These are phyloP conservation scores for Xerus rutilus DNA, from an alignment of 2,797 vertebrate species.

Conservation along the genomic window DNA sequence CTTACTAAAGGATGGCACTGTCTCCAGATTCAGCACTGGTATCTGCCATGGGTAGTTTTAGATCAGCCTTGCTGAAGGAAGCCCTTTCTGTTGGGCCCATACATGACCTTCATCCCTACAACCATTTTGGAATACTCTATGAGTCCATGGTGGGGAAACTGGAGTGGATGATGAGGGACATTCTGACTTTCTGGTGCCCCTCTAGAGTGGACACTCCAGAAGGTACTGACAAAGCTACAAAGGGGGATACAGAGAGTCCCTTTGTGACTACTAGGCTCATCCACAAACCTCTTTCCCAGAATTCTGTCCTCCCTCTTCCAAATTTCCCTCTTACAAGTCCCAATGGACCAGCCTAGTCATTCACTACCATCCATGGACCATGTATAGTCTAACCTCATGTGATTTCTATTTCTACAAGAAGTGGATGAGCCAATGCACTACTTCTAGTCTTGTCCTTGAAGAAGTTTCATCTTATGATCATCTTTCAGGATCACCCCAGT, in stretches of 20 bases:
- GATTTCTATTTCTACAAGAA: not conserved
- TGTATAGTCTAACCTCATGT: not conserved
- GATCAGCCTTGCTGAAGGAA: too few species aligned
- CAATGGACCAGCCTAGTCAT: not conserved
- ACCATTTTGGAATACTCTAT: not conserved
- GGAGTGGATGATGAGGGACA: fast-evolving
- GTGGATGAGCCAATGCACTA: not conserved
- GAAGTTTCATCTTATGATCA: not conserved
- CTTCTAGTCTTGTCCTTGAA: not conserved
- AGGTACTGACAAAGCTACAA: not conserved
- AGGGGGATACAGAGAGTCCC: not conserved
- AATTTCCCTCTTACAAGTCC: not conserved
- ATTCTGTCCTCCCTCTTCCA: not conserved
- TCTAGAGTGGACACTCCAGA: not conserved
- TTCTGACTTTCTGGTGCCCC: not conserved
- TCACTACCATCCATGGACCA: not conserved
- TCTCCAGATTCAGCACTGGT: not conserved
- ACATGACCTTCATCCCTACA: not conserved
- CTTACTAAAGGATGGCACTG: not conserved
- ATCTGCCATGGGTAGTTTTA: not conserved
- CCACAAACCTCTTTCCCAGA: not conserved
- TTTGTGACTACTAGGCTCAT: not conserved
- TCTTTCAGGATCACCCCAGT: not conserved
- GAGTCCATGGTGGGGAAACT: not conserved
- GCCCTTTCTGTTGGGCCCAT: too few species aligned